These are phyloP conservation scores for Cinclus cinclus DNA, from an alignment of 2,113 vertebrate species.

Conservation along the genomic window DNA sequence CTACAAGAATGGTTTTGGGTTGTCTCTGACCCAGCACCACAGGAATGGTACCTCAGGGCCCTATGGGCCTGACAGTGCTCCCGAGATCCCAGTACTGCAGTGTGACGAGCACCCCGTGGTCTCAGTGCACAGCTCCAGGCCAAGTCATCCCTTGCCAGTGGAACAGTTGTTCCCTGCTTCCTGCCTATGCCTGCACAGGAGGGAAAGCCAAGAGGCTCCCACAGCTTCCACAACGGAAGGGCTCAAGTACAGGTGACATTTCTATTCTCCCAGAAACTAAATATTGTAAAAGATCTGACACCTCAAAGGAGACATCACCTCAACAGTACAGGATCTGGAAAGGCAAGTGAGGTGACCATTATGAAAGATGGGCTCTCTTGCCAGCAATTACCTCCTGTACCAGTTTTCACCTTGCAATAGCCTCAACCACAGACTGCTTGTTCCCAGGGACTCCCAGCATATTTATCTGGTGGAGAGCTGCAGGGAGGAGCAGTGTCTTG, in stretches of 20 bases:
- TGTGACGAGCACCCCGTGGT: accelerated
- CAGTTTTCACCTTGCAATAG: neutral
- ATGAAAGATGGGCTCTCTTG: neutral
- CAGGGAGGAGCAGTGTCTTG: neutral
- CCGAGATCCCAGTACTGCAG: neutral
- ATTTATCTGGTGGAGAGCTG: neutral
- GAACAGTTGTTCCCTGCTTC: neutral
- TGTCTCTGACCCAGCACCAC: neutral
- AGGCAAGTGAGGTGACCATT: neutral
- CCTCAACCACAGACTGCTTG: neutral
- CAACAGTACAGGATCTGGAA: neutral
- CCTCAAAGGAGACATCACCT: neutral
- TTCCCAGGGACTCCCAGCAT: neutral
- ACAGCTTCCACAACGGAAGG: neutral
- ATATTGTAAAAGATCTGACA: neutral
- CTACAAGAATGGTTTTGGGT: neutral
- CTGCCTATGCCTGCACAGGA: neutral
- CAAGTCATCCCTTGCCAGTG: neutral
- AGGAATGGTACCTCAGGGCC: neutral
- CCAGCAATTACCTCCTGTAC: neutral
- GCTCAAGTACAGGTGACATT: neutral
- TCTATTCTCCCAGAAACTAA: neutral
- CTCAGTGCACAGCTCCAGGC: neutral
- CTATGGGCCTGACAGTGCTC: neutral
- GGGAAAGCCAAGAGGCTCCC: neutral